Evolutionary conservation across 2,113 vertebrate genomes (phyloP).

Genomic region (Oryzias melastigma): DNA sequence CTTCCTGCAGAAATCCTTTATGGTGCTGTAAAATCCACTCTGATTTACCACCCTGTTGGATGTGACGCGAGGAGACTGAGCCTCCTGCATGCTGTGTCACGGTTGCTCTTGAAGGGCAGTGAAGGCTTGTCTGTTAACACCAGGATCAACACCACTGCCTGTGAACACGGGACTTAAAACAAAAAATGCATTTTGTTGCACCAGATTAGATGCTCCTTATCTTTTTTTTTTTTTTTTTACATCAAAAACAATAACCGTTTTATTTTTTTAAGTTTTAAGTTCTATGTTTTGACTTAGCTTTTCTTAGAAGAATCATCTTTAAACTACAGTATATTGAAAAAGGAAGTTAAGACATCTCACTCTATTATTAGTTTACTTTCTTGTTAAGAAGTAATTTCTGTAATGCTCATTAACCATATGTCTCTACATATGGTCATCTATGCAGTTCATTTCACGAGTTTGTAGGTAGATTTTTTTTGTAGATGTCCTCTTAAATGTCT

Average conservation of each 20-base stretch:
- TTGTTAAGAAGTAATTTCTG: slow-evolving; percentile 51
- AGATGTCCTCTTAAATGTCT: no score
- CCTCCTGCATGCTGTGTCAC: slow-evolving; percentile 36
- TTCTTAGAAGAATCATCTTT: background rate
- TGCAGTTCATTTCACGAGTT: slow-evolving; percentile 1
- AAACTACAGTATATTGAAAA: background rate
- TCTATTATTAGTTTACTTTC: slow-evolving; percentile 23
- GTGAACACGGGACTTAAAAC: no score
- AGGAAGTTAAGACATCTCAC: background rate
- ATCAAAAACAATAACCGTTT: background rate
- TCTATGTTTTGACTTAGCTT: background rate
- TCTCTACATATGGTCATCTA: slow-evolving; percentile 47
- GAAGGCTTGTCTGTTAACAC: slow-evolving; percentile 8
- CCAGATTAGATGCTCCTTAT: no score
- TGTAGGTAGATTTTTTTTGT: background rate
- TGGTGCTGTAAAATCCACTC: slow-evolving; percentile 54
- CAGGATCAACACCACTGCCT: background rate
- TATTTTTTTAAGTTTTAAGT: background rate
- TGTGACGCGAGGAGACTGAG: slow-evolving; percentile 19
- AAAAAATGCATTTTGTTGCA: no score
- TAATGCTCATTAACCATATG: slow-evolving; percentile 53
- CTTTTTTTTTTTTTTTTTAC: no score
- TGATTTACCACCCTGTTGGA: slow-evolving; percentile 54
- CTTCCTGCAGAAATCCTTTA: slow-evolving; percentile 58
- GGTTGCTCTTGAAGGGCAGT: slow-evolving; percentile 13